A percentile compares a stretch with the other conserved stretches of the same genome.
These are phyloP conservation scores for Athetis lepigone DNA, from an alignment of 2,888 invertebrate species.

Conservation along the genomic window DNA sequence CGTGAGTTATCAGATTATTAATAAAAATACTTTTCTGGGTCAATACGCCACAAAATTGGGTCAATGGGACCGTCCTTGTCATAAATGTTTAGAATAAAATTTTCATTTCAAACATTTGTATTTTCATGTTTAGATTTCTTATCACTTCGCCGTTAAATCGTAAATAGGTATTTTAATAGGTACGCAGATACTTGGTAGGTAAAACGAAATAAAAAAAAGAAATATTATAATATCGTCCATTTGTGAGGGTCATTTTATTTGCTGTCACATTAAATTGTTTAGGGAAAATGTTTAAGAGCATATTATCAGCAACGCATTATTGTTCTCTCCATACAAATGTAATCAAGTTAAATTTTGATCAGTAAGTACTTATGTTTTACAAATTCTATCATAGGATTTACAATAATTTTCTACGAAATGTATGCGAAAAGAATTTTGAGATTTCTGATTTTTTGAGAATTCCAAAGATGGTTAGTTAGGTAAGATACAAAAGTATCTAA, in stretches of 20 bases:
- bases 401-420: too few species aligned
- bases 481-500: too few species aligned
- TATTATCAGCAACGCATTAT: neutral
- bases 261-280: conserved; percentile 23
- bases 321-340: neutral
- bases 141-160: conserved; percentile 59
- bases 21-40: conserved; percentile 21
- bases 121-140: conserved; percentile 59
- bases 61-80: conserved; percentile 32
- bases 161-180: conserved; percentile 63
- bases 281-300: conserved; percentile 22
- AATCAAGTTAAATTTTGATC: neutral
- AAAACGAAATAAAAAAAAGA: conserved; percentile 35
- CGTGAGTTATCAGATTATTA: conserved; percentile 26
- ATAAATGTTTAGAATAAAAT: conserved; percentile 44
- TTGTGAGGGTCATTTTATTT: conserved; percentile 45
- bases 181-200: conserved; percentile 48
- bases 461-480: too few species aligned
- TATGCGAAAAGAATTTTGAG: too few species aligned
- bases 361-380: too few species aligned
- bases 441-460: too few species aligned
- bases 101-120: conserved; percentile 52
- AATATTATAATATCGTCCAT: conserved; percentile 23
- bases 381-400: too few species aligned
- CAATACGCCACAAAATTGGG: conserved; percentile 38